Evolutionary conservation across 30 jellyfish, hydroid and myxozoan species (phyloP).

Genomic region (Aurelia sp.): DNA sequence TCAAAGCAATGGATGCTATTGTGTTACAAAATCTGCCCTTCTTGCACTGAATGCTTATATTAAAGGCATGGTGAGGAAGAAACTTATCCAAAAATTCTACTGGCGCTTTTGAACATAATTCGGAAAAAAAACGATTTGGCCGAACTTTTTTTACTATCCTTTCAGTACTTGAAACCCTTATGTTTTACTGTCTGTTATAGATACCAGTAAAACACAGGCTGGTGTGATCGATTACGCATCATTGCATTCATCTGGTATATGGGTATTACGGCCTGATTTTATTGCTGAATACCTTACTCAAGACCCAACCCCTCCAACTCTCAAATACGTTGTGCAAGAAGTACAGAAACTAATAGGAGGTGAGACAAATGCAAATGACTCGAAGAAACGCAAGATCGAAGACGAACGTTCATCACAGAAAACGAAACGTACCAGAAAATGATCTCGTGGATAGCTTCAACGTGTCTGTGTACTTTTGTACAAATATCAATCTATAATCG

Average conservation of each 20-base stretch:
- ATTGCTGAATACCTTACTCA: constrained; percentile 78
- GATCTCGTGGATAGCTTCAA: not conserved
- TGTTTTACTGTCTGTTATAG: constrained; percentile 30
- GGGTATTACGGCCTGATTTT: constrained; percentile 88
- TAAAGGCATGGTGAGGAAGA: too few relatives aligned
- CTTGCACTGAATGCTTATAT: too few relatives aligned
- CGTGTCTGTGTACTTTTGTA: too few relatives aligned
- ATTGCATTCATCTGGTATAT: constrained; percentile 64
- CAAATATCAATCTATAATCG: too few relatives aligned
- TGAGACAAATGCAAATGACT: constrained; percentile 17
- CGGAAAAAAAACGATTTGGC: too few relatives aligned
- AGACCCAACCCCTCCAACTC: constrained; percentile 82
- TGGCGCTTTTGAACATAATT: too few relatives aligned
- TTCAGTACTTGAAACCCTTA: too few relatives aligned
- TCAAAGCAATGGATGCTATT: too few relatives aligned
- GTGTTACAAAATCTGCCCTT: too few relatives aligned
- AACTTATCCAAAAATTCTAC: too few relatives aligned
- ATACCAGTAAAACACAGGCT: constrained; percentile 55
- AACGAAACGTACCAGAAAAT: constrained; percentile 38
- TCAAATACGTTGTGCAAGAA: constrained; percentile 65
- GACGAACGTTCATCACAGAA: constrained; percentile 43
- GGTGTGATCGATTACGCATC: constrained; percentile 40
- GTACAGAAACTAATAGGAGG: constrained; percentile 27
- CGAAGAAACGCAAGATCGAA: constrained; percentile 44
- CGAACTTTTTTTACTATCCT: too few relatives aligned